Evolutionary conservation across 2,888 invertebrate species (phyloP).

Genomic region (Caenorhabditis japonica): DNA sequence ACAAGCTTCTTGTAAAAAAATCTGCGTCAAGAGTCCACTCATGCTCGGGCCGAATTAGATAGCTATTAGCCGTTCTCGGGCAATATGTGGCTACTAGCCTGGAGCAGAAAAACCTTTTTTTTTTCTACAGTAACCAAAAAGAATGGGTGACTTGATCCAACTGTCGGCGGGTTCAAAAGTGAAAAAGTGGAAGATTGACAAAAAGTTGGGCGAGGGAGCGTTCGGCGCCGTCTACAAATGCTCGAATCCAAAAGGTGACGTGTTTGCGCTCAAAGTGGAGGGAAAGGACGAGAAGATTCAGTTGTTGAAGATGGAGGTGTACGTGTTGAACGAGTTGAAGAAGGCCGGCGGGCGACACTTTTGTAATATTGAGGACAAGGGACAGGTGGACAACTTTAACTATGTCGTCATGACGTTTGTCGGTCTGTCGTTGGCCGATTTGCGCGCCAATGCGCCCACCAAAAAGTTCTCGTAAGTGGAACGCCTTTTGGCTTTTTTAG

Average conservation of each 20-base stretch:
- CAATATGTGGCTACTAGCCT: too few species aligned
- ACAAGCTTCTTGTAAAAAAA: too few species aligned
- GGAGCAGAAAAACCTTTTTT: too few species aligned
- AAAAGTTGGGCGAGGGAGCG: constrained; percentile 72
- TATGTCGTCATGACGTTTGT: constrained; percentile 73
- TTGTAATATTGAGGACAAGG: constrained; percentile 73
- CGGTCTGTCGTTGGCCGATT: constrained; percentile 66
- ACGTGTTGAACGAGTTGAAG: constrained; percentile 65
- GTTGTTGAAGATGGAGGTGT: constrained; percentile 74
- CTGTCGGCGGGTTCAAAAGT: constrained; percentile 65
- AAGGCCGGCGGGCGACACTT: constrained; percentile 69
- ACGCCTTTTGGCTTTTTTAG: background rate
- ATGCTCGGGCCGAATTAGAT: too few species aligned
- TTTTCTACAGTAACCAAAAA: constrained; percentile 23
- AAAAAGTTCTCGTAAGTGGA: constrained; percentile 55
- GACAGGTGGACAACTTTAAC: constrained; percentile 63
- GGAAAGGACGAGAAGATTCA: constrained; percentile 69
- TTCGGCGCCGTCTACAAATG: constrained; percentile 73
- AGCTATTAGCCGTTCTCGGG: background rate
- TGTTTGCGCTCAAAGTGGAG: constrained; percentile 71
- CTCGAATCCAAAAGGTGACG: constrained; percentile 60
- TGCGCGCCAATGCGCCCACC: constrained; percentile 40
- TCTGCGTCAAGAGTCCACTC: too few species aligned
- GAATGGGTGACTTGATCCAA: constrained; percentile 70
- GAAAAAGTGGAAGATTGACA: constrained; percentile 67